Base-by-base conservation (phyloP, 2,797 vertebrate species). In the Taenioides sp. region DNA sequence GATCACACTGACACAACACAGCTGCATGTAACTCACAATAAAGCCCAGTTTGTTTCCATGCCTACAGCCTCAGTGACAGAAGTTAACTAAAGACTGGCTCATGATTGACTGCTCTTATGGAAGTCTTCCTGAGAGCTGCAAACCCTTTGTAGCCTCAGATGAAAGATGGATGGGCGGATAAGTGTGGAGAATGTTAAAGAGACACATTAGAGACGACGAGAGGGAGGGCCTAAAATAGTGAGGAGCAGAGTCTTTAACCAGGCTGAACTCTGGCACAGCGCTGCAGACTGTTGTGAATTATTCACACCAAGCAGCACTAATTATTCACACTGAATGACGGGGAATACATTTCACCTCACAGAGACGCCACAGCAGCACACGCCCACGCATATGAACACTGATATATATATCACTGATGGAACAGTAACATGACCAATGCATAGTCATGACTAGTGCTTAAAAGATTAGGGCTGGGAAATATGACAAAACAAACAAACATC, bases 241-340 rank as follows among this genome's bases (percentile, higher is more conserved):
- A 76, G 78, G 49, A 78, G 50, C 58, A 66, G 74, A 64, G 43
- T 79, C 74, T 78, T 77, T 69, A 70, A 80, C 71, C 64, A 70
- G 70, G 73, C 67, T 69, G 64, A 79, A 77, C 40, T 27, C 11
- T 66, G 59, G 72, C 60, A 28, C 57, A 59, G 57, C 6, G 11
- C 57, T 17, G 57, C 57, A 62, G 18, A 62, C 60, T n/a, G 28
- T 5, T 0, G 12, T 87, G 61, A 87, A 90, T 90, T 78, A 90
- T 92, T 91, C 60, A 91, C 0, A 59, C 57, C 25, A 10, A 66
- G 49, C 43, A 10, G 80, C 72, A 74, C 76, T 78, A 91, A 90
- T 91, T 87, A 90, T 84, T 90, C 55, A 90, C 87, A 76, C 65
- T 71, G 14, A 69, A 85, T 71, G 74, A 76, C 69, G 79, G 70